A percentile compares a stretch with the other conserved stretches of the same genome.
Conservation (phyloP, 1,140 invertebrate species). For the Drosophila lacteicornis region DNA sequence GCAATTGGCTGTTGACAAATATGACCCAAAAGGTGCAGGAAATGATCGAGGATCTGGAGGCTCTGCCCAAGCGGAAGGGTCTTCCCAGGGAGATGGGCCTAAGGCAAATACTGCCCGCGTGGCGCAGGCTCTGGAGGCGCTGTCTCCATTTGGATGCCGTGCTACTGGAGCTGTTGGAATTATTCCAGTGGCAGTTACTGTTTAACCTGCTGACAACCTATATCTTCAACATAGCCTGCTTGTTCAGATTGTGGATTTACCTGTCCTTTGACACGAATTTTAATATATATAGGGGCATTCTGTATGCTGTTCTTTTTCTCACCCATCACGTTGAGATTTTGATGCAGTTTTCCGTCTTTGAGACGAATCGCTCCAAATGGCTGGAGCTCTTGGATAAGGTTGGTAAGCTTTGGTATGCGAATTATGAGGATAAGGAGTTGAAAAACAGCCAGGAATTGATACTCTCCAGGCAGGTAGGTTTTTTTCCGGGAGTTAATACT, state of each 20-base stretch:
- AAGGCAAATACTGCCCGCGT: conserved; percentile 43
- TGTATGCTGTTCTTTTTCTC: conserved; percentile 7
- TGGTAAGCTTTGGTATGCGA: conserved; percentile 11
- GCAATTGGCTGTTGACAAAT: conserved; percentile 49
- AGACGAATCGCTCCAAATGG: conserved; percentile 25
- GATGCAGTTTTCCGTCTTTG: conserved; percentile 47
- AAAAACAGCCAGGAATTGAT: neutral
- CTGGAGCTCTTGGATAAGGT: neutral
- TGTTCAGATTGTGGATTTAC: conserved; percentile 55
- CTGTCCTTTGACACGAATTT: conserved; percentile 1
- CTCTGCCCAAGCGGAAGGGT: conserved; percentile 19
- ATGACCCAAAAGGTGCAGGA: conserved; percentile 25
- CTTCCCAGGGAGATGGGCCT: conserved; percentile 31
- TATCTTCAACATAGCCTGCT: conserved; percentile 35
- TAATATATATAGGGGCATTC: neutral
- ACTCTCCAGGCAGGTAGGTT: conserved; percentile 36
- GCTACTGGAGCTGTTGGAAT: conserved; percentile 12
- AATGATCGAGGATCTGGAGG: conserved; percentile 30
- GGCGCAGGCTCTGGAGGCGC: conserved; percentile 44
- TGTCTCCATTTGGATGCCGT: conserved; percentile 37
- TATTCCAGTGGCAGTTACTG: conserved; percentile 55
- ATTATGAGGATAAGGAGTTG: neutral
- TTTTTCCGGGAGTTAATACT: too few relatives aligned
- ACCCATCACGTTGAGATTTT: conserved; percentile 33
- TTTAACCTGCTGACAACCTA: conserved; percentile 52